Percentiles rank a stretch among this genome's conserved stretches.
Evolutionary conservation across 2,797 vertebrate species (phyloP).

Genomic region (Decapterus maruadsi): DNA sequence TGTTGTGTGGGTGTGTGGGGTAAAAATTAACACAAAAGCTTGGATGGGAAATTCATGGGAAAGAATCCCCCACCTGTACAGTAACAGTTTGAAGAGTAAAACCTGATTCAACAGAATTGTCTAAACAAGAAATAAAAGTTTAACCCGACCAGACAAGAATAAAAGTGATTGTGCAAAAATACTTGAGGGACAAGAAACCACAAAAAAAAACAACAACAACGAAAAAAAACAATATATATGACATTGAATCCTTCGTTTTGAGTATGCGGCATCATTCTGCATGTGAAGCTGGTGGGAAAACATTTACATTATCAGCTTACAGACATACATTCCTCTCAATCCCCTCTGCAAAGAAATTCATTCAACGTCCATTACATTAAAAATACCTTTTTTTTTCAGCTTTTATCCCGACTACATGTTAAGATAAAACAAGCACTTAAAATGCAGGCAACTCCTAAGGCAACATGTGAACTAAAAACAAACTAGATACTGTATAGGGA

Average conservation of each 20-base stretch:
- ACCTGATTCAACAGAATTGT: conserved; percentile 49
- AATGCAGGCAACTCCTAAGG: conserved; percentile 86
- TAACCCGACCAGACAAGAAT: conserved; percentile 46
- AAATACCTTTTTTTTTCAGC: conserved; percentile 40
- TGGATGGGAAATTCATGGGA: conserved; percentile 32
- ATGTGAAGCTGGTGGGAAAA: conserved; percentile 56
- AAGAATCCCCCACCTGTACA: conserved; percentile 42
- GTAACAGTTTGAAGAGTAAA: conserved; percentile 55
- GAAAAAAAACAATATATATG: neutral
- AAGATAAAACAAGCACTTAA: conserved; percentile 81
- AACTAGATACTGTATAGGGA: conserved; percentile 64
- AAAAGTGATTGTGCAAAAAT: conserved; percentile 81
- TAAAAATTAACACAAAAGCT: conserved; percentile 71
- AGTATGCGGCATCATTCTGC: conserved; percentile 37
- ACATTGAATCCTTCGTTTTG: conserved; percentile 52
- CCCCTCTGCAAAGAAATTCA: conserved; percentile 35
- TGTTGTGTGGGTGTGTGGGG: conserved; percentile 51
- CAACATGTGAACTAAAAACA: conserved; percentile 88
- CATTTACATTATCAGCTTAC: conserved; percentile 60
- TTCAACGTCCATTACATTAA: conserved; percentile 62
- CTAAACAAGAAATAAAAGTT: conserved; percentile 58
- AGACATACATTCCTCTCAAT: conserved; percentile 41
- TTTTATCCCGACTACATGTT: conserved; percentile 58
- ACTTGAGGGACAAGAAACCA: conserved; percentile 33
- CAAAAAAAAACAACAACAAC: conserved; percentile 27